Evolutionary conservation across 1,140 invertebrate species (phyloP).

Genomic region (Thaumetopoea pityocampa): DNA sequence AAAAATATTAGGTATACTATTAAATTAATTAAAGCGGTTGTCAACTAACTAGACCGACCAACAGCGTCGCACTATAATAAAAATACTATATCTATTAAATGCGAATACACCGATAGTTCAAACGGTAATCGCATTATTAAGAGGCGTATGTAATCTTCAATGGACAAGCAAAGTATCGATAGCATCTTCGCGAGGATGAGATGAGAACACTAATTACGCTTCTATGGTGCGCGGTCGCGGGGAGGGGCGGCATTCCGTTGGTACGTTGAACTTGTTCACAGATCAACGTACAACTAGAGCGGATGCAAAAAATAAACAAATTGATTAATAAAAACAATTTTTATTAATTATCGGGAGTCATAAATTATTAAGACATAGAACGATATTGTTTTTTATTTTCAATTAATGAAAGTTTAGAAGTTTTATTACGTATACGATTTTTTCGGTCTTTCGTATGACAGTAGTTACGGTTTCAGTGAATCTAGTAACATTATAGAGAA

Average conservation of each 20-base stretch:
- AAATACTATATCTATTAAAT: background rate
- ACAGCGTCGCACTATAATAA: too few relatives aligned
- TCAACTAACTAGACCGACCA: too few relatives aligned
- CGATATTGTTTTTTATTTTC: too few relatives aligned
- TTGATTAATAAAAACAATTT: conserved; percentile 18
- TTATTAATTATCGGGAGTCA: conserved; percentile 14
- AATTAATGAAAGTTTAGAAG: too few relatives aligned
- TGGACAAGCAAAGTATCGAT: conserved; percentile 18
- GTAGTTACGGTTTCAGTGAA: too few relatives aligned
- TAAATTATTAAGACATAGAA: too few relatives aligned
- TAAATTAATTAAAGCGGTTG: too few relatives aligned
- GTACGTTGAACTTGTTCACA: conserved; percentile 46
- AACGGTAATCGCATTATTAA: conserved; percentile 5
- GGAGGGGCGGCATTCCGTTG: conserved; percentile 54
- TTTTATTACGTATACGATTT: too few relatives aligned
- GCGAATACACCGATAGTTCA: conserved; percentile 4
- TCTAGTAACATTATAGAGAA: too few relatives aligned
- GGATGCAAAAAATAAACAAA: conserved; percentile 7
- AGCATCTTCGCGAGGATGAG: conserved; percentile 32
- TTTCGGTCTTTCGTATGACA: too few relatives aligned
- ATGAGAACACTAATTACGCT: conserved; percentile 67
- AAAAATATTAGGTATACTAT: too few relatives aligned
- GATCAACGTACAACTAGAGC: conserved; percentile 6
- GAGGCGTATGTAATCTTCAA: conserved; percentile 20
- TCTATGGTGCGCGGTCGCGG: conserved; percentile 43